A percentile compares a stretch with the other conserved stretches of the same genome.
Conservation (phyloP, 2,113 vertebrate species). For the Grantiella picta region DNA sequence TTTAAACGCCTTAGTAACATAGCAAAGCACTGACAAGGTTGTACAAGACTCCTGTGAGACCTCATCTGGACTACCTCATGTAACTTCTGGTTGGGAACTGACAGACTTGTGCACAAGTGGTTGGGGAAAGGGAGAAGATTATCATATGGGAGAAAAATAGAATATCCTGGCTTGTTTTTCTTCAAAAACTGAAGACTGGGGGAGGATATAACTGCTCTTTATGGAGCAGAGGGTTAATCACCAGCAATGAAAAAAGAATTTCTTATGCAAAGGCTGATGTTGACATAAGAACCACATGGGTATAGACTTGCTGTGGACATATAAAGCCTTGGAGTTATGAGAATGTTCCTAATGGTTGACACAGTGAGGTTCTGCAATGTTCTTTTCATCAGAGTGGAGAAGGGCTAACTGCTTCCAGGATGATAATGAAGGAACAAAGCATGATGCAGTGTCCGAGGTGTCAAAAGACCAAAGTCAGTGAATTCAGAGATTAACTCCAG, state of each 20-base stretch:
- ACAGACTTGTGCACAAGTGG: background rate
- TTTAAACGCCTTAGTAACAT: background rate
- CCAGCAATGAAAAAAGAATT: background rate
- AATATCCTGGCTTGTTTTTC: background rate
- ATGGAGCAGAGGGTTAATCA: background rate
- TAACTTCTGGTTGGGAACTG: background rate
- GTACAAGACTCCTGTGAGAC: background rate
- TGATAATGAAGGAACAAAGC: background rate
- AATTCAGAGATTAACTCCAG: background rate
- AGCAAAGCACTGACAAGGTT: background rate
- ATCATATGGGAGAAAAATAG: background rate
- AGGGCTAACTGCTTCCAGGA: background rate
- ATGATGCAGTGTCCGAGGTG: fast-evolving
- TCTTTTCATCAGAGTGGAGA: background rate
- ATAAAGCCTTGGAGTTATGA: background rate
- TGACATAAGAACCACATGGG: background rate
- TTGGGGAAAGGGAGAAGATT: background rate
- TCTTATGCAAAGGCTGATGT: background rate
- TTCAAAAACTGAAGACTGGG: background rate
- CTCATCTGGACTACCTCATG: background rate
- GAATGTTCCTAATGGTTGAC: background rate
- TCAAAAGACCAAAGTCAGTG: background rate
- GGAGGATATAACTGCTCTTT: background rate
- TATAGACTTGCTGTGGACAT: background rate
- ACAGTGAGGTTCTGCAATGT: background rate